A percentile compares a stretch with the other conserved stretches of the same genome.
Evolutionary conservation across 2,797 vertebrate genomes (phyloP).

Genomic region (Falco biarmicus): DNA sequence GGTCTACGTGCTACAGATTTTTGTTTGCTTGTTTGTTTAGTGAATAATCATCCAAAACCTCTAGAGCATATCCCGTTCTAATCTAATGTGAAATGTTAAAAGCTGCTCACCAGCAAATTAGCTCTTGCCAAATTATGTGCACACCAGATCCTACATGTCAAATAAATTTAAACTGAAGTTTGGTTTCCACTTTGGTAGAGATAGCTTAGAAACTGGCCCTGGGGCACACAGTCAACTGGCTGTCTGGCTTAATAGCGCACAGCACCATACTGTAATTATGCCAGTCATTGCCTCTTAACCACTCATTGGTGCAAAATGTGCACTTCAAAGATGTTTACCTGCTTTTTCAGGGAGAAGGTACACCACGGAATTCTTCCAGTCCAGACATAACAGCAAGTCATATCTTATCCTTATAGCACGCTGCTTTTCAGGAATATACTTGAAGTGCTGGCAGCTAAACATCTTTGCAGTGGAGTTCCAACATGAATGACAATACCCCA

Average conservation of each 20-base stretch:
- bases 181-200: conserved; percentile 10
- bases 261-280: background rate
- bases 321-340: background rate
- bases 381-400: background rate
- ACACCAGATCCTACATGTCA: conserved; percentile 45
- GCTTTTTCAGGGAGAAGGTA: background rate
- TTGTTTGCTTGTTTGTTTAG: conserved; percentile 42
- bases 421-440: background rate
- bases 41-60: conserved; percentile 47
- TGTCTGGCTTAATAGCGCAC: background rate
- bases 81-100: conserved; percentile 61
- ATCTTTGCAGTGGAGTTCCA: background rate
- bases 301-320: background rate
- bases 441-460: background rate
- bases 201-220: background rate
- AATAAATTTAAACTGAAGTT: conserved; percentile 60
- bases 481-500: background rate
- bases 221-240: background rate
- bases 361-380: background rate
- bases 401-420: background rate
- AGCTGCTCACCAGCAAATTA: conserved; percentile 50
- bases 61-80: background rate
- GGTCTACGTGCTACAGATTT: conserved; percentile 2
- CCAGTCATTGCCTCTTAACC: conserved; percentile 4
- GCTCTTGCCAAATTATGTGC: conserved; percentile 31